These are phyloP conservation scores for Tetrapedia diversipes DNA, from an alignment of 2,888 invertebrate genomes.

Conservation along the genomic window DNA sequence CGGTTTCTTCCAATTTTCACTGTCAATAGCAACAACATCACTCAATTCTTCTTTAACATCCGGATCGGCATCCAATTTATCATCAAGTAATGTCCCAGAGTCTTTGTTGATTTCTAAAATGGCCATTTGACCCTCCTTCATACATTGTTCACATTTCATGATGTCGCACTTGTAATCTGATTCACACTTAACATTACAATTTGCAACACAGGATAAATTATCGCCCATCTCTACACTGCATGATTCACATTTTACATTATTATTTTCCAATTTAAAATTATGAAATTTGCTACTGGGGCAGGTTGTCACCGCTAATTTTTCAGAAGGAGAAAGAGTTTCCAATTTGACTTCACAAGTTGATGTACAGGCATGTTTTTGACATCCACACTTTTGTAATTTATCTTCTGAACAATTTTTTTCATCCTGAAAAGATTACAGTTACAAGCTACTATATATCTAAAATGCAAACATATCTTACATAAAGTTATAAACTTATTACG, in stretches of 20 bases:
- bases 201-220: constrained; percentile 75
- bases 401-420: constrained; percentile 75
- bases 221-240: constrained; percentile 77
- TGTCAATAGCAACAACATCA: constrained; percentile 84
- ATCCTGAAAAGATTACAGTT: constrained; percentile 65
- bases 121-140: constrained; percentile 79
- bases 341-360: constrained; percentile 80
- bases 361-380: constrained; percentile 77
- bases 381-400: constrained; percentile 75
- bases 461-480: background rate
- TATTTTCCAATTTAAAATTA: constrained; percentile 79
- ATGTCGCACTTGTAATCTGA: constrained; percentile 79
- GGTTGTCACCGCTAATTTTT: constrained; percentile 69
- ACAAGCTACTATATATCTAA: background rate
- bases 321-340: constrained; percentile 77
- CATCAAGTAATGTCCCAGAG: constrained; percentile 78
- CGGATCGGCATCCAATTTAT: constrained; percentile 79
- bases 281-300: constrained; percentile 68
- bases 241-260: constrained; percentile 81
- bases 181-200: constrained; percentile 80
- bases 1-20: constrained; percentile 81
- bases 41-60: constrained; percentile 83
- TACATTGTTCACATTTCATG: constrained; percentile 81
- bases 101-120: constrained; percentile 79
- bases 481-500: background rate